Evolutionary conservation across 2,888 invertebrate species (phyloP), one percentile per base, ranked within the genome.

Genomic region (Drosophila anomelani): DNA sequence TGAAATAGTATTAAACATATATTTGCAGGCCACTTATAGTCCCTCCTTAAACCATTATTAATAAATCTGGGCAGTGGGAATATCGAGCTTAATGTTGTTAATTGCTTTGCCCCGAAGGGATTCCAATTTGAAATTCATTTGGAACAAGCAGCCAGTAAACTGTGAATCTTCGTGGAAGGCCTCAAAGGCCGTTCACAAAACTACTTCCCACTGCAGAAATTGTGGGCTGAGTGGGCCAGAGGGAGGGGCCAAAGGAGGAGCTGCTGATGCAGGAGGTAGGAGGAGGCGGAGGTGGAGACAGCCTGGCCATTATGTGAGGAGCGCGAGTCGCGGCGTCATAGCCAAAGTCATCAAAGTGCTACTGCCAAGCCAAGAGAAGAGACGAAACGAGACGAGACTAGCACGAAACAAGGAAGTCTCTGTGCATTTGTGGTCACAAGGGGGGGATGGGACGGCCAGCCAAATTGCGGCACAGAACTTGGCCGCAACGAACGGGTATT

Each of bases 321-420:
- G 64, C 58, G 44, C 63, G 62, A 62, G 67, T 29, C 36, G 61
- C 46, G 54, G 76, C 55, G 46, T 57, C 58, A 74, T 69, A 83
- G 73, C 74, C 83, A 82, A 80, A 83, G 87, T 81, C 87, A 78
- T 83, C 86, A 86, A 88, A 78, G 80, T 82, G 86, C 84, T 80
- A 80, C 75, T 88, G 78, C 57, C 68, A 70, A 46, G 72, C 39
- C 34, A 61, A 76, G 57, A 49, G 47, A 64, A 34, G 62, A 81
- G 66, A 78, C 64, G 38, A 81, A 68, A 75, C 62, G 38, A 57
- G 68, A 69, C 61, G 70, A 83, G 78, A 77, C 81, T 80, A 78
- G 81, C 83, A 86, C 81, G 81, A 83, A 83, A 88, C 81, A 88
- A 88, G 89, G 83, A 83, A 83, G 83, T 81, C 80, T 68, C 80